Percentiles rank a stretch among this genome's conserved stretches.
Conservation (phyloP, 23 tunicate species). For the Trididemnum nubilum region DNA sequence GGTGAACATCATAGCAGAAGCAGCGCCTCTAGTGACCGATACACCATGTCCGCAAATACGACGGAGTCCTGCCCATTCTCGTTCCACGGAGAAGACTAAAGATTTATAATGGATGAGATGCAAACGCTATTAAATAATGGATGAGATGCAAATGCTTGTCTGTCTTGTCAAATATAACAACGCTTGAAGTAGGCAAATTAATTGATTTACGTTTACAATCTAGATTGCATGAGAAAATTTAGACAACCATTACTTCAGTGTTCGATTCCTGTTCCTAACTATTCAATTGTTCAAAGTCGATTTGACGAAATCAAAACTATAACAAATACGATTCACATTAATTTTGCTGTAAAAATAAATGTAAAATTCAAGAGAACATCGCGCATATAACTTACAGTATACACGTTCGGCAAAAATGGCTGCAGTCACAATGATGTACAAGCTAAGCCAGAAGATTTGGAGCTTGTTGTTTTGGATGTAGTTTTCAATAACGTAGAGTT, state of each 20-base stretch:
- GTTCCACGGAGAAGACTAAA: slow-evolving; percentile 72
- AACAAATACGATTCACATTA: no score
- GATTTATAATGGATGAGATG: no score
- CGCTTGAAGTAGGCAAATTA: no score
- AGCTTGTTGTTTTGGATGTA: slow-evolving; percentile 63
- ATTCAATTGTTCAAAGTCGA: no score
- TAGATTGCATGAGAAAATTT: no score
- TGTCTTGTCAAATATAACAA: background rate
- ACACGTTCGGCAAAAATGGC: slow-evolving; percentile 73
- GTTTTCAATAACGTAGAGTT: slow-evolving; percentile 24
- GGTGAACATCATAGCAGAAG: slow-evolving; percentile 88
- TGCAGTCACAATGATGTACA: slow-evolving; percentile 58
- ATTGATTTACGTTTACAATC: no score
- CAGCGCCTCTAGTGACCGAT: slow-evolving; percentile 83
- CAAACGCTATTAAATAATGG: background rate
- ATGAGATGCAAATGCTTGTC: background rate
- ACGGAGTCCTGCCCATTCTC: slow-evolving; percentile 80
- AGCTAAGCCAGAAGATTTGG: slow-evolving; percentile 72
- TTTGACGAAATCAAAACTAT: no score
- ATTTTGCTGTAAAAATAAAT: no score
- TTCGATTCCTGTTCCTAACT: no score
- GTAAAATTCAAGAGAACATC: no score
- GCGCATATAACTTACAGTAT: slow-evolving; percentile 82
- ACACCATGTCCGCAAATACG: slow-evolving; percentile 84
- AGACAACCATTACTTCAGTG: no score